These are phyloP conservation scores for Manduca sexta DNA, from an alignment of 1,140 invertebrate genomes.

Conservation along the genomic window DNA sequence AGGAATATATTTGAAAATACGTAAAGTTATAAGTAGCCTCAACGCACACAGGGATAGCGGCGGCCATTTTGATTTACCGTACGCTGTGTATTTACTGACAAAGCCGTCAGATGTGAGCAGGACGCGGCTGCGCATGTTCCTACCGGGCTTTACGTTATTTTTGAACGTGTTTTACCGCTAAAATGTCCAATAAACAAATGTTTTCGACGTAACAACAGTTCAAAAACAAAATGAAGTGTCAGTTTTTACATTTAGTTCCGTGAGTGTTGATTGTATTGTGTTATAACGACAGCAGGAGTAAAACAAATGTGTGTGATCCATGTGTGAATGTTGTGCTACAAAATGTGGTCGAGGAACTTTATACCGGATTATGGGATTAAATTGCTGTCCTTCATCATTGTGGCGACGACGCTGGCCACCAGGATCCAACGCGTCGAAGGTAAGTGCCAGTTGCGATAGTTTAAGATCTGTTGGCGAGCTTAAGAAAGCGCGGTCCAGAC, in stretches of 20 bases:
- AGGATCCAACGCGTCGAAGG: constrained; percentile 59
- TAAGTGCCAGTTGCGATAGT: constrained; percentile 36
- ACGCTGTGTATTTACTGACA: constrained; percentile 68
- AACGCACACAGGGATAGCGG: constrained; percentile 50
- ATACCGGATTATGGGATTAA: constrained; percentile 71
- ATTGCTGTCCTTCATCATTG: constrained; percentile 46
- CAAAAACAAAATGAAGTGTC: constrained; percentile 71
- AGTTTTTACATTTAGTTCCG: constrained; percentile 69
- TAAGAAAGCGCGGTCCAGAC: constrained; percentile 58
- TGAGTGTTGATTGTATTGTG: constrained; percentile 64
- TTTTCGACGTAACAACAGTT: constrained; percentile 62
- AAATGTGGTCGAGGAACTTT: constrained; percentile 72
- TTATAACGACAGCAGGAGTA: constrained; percentile 62
- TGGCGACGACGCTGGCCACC: constrained; percentile 46
- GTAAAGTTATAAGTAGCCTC: constrained; percentile 37
- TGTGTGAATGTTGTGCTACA: constrained; percentile 70
- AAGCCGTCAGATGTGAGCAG: constrained; percentile 70
- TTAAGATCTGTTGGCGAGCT: constrained; percentile 42
- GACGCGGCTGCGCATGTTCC: constrained; percentile 69
- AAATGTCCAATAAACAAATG: constrained; percentile 57
- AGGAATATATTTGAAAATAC: constrained; percentile 23
- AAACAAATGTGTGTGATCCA: constrained; percentile 72
- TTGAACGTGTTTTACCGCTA: constrained; percentile 67
- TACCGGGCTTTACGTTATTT: constrained; percentile 53
- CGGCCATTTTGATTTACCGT: constrained; percentile 71